Evolutionary conservation across 2,888 invertebrate genomes (phyloP), one percentile per base, ranked within the genome.

Genomic region (Polylopha cassiicola): DNA sequence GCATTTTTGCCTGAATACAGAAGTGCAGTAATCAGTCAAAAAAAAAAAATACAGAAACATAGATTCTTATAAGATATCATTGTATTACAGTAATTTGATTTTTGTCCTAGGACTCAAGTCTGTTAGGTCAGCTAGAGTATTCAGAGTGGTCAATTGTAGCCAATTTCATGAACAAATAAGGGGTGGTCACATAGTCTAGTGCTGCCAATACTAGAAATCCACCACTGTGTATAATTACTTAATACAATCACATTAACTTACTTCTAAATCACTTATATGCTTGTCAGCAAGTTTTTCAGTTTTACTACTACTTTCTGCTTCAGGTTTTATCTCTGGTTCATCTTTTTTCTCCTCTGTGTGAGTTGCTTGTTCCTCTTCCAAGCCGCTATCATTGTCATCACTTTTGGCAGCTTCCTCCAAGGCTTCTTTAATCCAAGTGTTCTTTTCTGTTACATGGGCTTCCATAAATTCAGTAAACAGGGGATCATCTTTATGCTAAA

Each of bases 391-490:
- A 28, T 70, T 70, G 45, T 73, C 64, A 56, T 72, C 66, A 68
- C 72, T 65, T 45, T 71, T 67, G 37, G 69, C 62, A 34, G 69
- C 68, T 33, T 77, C 65, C 27, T 68, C 55, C 34, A 77, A 61
- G 5, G 77, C 75, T 13, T 80, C 80, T 28, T 77, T 78, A 26
- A 82, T 75, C 66, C 85, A 82, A 13, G 64, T 54, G 27, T 77
- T 75, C 34, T 74, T 75, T 3, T 85, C 79, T 55, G 76, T 81
- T 1, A 91, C 87, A 70, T 97, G 95, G n/a, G 91, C 90, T 73
- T 94, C 91, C 69, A 98, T 86, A 68, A 96, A 98, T 70, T 98
- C 97, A 46, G 89, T 86, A 81, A 98, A 98, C 30, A 94, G 82
- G 14, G 95, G 94, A 81, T 98, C 97, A 77, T 94, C 90, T 81